Percentiles rank a stretch among this genome's conserved stretches.
phyloP scores from a whole-genome alignment of 2,888 invertebrate species.

The Bugula neritina region DNA sequence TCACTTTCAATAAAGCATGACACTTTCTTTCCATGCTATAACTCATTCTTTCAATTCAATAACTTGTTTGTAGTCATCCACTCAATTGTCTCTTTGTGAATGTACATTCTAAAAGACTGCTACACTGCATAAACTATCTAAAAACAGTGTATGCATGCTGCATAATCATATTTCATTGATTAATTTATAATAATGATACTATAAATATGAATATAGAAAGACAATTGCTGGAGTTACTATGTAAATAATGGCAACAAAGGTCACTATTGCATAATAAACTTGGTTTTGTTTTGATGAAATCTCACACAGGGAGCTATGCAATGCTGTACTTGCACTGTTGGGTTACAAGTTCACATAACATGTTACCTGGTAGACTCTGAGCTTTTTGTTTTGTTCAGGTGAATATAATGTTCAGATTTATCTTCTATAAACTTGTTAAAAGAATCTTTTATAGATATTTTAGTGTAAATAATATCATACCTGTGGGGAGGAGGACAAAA shows the following conservation, averaged over 20 bases:
- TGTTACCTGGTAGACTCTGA: too few species aligned
- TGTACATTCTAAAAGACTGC: neutral
- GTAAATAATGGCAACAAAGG: neutral
- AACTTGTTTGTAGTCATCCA: neutral
- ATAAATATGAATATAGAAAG: neutral
- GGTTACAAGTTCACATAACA: too few species aligned
- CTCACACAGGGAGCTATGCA: neutral
- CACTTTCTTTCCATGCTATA: too few species aligned
- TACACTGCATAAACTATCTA: neutral
- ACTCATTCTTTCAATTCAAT: neutral
- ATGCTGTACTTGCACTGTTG: neutral
- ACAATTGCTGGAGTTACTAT: neutral
- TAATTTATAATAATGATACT: neutral
- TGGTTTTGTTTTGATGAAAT: neutral
- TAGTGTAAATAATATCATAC: too few species aligned
- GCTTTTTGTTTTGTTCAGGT: too few species aligned
- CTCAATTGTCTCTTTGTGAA: neutral
- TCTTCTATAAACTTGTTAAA: too few species aligned
- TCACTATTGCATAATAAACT: neutral
- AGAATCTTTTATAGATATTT: too few species aligned
- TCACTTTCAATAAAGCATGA: too few species aligned
- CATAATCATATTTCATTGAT: neutral
- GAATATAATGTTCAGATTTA: too few species aligned
- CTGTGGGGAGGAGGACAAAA: too few species aligned
- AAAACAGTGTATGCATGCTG: too few species aligned